Evolutionary conservation across 1,140 invertebrate genomes (phyloP).

Genomic region (Campoletis sonorensis): DNA sequence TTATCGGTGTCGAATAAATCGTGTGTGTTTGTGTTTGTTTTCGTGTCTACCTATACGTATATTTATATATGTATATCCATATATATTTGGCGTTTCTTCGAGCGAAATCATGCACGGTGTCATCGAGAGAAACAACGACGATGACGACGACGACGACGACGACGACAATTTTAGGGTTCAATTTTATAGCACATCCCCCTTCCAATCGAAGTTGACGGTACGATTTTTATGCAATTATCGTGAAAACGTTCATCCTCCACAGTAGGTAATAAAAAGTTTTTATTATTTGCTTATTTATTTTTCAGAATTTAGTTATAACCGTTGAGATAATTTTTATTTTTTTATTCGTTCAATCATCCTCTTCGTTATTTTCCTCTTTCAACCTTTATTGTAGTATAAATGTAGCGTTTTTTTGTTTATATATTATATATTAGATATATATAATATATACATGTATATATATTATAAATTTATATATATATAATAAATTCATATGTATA

Average conservation of each 20-base stretch:
- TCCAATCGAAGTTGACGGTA: background rate
- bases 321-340: constrained; percentile 30
- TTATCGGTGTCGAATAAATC: constrained; percentile 21
- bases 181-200: background rate
- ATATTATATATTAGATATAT: background rate
- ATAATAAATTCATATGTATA: no score
- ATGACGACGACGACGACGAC: background rate
- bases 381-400: constrained; percentile 42
- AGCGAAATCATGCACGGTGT: constrained; percentile 15
- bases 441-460: background rate
- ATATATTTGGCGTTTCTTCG: constrained; percentile 36
- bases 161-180: background rate
- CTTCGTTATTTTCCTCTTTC: constrained; percentile 15
- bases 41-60: background rate
- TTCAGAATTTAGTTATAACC: constrained; percentile 35
- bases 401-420: constrained; percentile 40
- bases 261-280: constrained; percentile 44
- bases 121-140: background rate
- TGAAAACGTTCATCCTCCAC: constrained; percentile 46
- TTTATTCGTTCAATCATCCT: background rate
- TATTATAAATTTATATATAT: background rate
- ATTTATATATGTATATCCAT: background rate
- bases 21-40: background rate
- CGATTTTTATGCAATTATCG: constrained; percentile 13
- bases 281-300: constrained; percentile 35